phyloP scores from a whole-genome alignment of 2,113 vertebrate species.

The Carassius carassius region DNA sequence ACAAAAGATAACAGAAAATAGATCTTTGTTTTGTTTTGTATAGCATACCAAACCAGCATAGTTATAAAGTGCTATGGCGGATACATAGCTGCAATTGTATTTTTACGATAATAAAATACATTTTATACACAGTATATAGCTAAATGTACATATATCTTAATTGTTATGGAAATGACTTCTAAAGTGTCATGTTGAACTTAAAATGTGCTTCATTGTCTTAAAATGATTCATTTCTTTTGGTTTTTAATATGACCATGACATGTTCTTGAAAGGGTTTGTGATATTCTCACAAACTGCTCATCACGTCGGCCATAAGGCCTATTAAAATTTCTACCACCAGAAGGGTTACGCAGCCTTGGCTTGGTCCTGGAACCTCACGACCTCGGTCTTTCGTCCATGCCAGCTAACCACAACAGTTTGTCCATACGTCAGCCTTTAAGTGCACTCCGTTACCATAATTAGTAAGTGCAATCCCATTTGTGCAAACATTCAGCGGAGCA shows the following conservation, averaged over 20 bases:
- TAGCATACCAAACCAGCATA: neutral
- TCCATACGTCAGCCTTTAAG: conserved; percentile 70
- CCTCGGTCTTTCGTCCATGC: conserved; percentile 56
- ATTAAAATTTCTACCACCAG: conserved; percentile 44
- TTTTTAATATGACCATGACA: neutral
- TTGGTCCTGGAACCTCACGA: conserved; percentile 55
- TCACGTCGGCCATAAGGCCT: conserved; percentile 40
- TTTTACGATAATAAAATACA: neutral
- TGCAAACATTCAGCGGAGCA: conserved; percentile 64
- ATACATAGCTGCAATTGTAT: neutral
- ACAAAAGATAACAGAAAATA: too few relatives aligned
- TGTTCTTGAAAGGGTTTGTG: neutral
- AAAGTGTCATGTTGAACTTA: neutral
- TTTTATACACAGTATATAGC: too few relatives aligned
- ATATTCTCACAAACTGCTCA: neutral
- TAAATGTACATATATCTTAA: too few relatives aligned
- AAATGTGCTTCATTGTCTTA: neutral
- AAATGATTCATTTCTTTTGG: neutral
- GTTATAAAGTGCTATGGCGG: neutral
- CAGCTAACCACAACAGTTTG: conserved; percentile 68
- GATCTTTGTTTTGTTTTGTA: neutral
- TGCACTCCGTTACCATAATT: conserved; percentile 70
- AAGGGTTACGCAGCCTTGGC: conserved; percentile 50
- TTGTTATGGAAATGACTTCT: neutral
- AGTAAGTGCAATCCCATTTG: conserved; percentile 66